Evolutionary conservation across 2,113 vertebrate species (phyloP).

Genomic region (Acanthochromis polyacanthus): DNA sequence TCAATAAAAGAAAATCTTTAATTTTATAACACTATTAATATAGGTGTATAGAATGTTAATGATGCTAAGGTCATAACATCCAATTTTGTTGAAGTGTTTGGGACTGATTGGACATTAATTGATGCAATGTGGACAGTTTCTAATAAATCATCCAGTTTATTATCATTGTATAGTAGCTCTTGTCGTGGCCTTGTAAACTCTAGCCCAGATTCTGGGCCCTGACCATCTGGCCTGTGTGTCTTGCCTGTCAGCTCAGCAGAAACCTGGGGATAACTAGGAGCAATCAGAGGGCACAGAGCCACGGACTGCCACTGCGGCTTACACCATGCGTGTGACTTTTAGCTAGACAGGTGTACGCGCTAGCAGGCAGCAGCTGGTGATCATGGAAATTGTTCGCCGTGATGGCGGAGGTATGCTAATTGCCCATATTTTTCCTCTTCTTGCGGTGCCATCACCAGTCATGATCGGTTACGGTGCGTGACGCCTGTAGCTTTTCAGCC

Average conservation of each 20-base stretch:
- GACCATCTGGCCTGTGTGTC: constrained; percentile 76
- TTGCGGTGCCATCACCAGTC: constrained; percentile 47
- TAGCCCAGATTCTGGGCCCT: constrained; percentile 39
- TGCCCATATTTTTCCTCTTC: constrained; percentile 47
- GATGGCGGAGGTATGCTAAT: constrained; percentile 65
- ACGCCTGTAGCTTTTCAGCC: constrained; percentile 18
- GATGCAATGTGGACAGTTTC: constrained; percentile 31
- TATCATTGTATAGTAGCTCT: constrained; percentile 52
- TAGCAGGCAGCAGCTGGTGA: constrained; percentile 78
- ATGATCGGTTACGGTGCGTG: constrained; percentile 31
- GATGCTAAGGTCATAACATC: constrained; percentile 5
- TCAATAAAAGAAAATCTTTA: constrained; percentile 11
- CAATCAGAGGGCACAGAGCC: constrained; percentile 72
- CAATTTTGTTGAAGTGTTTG: constrained; percentile 13
- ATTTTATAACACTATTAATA: constrained; percentile 22
- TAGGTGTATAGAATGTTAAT: background rate
- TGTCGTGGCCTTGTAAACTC: constrained; percentile 67
- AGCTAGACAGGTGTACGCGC: constrained; percentile 72
- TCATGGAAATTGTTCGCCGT: constrained; percentile 59
- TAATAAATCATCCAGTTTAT: constrained; percentile 67
- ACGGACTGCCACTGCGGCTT: constrained; percentile 70
- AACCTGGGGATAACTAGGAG: constrained; percentile 73
- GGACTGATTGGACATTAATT: constrained; percentile 36
- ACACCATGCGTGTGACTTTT: constrained; percentile 60
- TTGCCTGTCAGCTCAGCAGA: constrained; percentile 70